Percentiles rank a stretch among this genome's conserved stretches.
Conservation (phyloP, 2,113 vertebrate genomes). For the Telmatochromis sp. region DNA sequence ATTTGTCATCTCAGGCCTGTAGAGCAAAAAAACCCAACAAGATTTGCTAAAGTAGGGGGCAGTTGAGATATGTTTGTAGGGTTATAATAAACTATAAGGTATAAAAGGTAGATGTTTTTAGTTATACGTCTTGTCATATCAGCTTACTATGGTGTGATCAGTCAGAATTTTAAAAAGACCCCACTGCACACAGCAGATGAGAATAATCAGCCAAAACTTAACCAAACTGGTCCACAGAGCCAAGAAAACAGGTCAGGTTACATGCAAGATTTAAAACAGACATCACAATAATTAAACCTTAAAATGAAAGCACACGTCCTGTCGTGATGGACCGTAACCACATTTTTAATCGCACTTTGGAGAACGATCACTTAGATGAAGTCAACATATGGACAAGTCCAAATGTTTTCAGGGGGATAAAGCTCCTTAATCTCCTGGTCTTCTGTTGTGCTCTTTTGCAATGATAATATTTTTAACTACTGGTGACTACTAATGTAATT, state of each 20-base stretch:
- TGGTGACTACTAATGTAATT: not conserved
- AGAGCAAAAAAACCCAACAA: accelerated
- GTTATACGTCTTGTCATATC: not conserved
- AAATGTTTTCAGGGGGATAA: not conserved
- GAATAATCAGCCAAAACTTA: not conserved
- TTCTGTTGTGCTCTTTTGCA: not conserved
- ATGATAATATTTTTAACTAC: not conserved
- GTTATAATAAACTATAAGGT: not conserved
- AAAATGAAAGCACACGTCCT: not conserved
- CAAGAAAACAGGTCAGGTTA: not conserved
- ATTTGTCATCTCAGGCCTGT: not conserved
- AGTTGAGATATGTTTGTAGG: not conserved
- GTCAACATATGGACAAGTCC: not conserved
- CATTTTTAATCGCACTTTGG: not conserved
- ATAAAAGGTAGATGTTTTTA: not conserved
- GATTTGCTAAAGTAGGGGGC: not conserved
- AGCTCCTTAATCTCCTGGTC: not conserved
- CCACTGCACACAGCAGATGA: not conserved
- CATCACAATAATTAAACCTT: not conserved
- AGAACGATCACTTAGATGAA: not conserved
- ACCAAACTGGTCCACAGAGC: not conserved
- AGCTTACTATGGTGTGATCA: not conserved
- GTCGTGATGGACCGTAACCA: not conserved
- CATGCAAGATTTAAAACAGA: not conserved
- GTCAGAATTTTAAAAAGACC: not conserved